Evolutionary conservation across 2,113 vertebrate species (phyloP), one percentile per base, ranked within the genome.

Genomic region (Rhinolophus sinicus): DNA sequence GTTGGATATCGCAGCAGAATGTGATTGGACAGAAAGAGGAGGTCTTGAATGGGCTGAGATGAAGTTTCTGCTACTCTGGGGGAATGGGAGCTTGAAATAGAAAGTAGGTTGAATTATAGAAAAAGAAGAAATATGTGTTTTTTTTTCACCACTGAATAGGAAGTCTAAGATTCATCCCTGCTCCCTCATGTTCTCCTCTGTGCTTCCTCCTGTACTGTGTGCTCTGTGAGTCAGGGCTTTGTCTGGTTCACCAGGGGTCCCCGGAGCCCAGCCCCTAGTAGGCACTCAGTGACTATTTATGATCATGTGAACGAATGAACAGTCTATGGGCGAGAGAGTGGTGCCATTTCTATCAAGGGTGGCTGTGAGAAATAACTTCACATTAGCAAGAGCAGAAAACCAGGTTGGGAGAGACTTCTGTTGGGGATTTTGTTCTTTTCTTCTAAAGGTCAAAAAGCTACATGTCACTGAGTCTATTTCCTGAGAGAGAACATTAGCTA

Each of bases 371-470:
- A 95, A 80, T 88, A 78, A 87, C 30, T 85, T 86, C 47, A 38
- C 12, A 58, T 64, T 33, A 75, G 67, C 19, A 50, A 77, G 67
- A 94, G 6, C 4, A 65, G 56, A 94, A 80, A 82, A 92, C 28
- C 16, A 58, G 13, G 38, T 62, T 24, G 24, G 35, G 80, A 65
- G 33, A 73, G 9, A 0, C 19, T 82, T 69, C 60, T 67, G 15
- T 35, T 56, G 44, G 30, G 35, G 30, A 93, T 93, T 93, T 83
- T 28, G 16, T 94, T 67, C 64, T 87, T 77, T 94, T 65, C 67
- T 89, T 87, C 62, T 76, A 92, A 95, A 90, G 62, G 81, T 73
- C 56, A 85, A 92, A 93, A 90, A 83, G 73, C 30, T 72, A 62
- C 92, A 83, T 94, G n/a, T 67, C 54, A 95, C 6, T 80, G 35